phyloP scores from a whole-genome alignment of 2,113 vertebrate genomes.

The Melanocharis versteri region DNA sequence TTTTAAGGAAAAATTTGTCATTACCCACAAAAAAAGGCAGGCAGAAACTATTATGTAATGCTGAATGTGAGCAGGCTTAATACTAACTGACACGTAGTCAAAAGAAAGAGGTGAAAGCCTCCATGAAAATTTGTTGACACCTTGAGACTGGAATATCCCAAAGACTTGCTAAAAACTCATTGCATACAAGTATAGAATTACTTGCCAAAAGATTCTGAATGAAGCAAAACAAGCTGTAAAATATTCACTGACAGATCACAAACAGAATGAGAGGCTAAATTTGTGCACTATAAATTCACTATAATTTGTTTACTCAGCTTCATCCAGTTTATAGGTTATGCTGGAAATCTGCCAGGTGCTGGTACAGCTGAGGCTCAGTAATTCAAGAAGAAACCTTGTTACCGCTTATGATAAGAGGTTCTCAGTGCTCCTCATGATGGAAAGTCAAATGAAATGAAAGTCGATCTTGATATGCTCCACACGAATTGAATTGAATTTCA shows the following conservation, averaged over 20 bases:
- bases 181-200: neutral
- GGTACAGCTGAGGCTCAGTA: neutral
- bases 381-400: slow-evolving; percentile 42
- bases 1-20: neutral
- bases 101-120: neutral
- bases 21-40: neutral
- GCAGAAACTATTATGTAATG: neutral
- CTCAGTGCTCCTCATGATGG: slow-evolving; percentile 6
- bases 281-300: slow-evolving; percentile 37
- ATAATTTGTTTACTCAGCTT: slow-evolving; percentile 44
- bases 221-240: slow-evolving; percentile 30
- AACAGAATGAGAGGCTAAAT: slow-evolving; percentile 20
- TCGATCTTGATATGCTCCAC: neutral
- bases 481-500: slow-evolving; percentile 26
- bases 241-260: neutral
- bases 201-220: slow-evolving; percentile 15
- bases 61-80: neutral
- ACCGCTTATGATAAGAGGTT: neutral
- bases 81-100: neutral
- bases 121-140: neutral
- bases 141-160: neutral
- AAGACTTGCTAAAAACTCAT: neutral
- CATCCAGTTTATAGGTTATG: slow-evolving; percentile 27
- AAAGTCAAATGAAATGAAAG: slow-evolving; percentile 29
- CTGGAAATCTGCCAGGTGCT: slow-evolving; percentile 14